These are phyloP conservation scores for Tetheella fluctuosa DNA, from an alignment of 2,888 invertebrate genomes.

Conservation along the genomic window DNA sequence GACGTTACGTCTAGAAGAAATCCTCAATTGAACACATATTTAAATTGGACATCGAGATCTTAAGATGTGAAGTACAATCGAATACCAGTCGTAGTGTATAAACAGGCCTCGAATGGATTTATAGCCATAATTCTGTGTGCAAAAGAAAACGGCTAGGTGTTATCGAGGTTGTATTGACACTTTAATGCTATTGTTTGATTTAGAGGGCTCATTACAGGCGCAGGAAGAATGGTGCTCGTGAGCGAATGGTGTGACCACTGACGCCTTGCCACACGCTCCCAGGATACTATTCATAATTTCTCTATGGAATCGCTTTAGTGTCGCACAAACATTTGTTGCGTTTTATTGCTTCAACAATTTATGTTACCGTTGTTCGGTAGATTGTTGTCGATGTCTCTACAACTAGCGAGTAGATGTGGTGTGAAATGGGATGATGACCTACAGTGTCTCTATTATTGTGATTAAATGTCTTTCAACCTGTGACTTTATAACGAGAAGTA, in stretches of 20 bases:
- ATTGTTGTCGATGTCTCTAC: constrained; percentile 22
- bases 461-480: not conserved
- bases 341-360: constrained; percentile 38
- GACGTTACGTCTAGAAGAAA: constrained; percentile 5
- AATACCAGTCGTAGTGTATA: constrained; percentile 53
- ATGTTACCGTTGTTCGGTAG: constrained; percentile 28
- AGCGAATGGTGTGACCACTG: constrained; percentile 60
- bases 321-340: constrained; percentile 32
- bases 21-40: constrained; percentile 6
- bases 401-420: constrained; percentile 20
- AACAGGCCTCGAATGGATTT: constrained; percentile 67
- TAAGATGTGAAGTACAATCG: constrained; percentile 22
- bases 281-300: constrained; percentile 61
- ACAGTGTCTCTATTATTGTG: not conserved
- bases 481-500: constrained; percentile 18
- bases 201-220: constrained; percentile 79
- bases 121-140: constrained; percentile 76
- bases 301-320: constrained; percentile 31
- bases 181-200: constrained; percentile 84
- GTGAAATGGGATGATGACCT: not conserved
- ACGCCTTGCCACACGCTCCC: constrained; percentile 38
- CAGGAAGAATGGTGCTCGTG: constrained; percentile 75
- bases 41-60: constrained; percentile 9
- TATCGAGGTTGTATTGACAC: constrained; percentile 82
- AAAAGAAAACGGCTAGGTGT: constrained; percentile 81